Evolutionary conservation across 2,797 vertebrate genomes (phyloP).

Genomic region (Holocentrus rufus): DNA sequence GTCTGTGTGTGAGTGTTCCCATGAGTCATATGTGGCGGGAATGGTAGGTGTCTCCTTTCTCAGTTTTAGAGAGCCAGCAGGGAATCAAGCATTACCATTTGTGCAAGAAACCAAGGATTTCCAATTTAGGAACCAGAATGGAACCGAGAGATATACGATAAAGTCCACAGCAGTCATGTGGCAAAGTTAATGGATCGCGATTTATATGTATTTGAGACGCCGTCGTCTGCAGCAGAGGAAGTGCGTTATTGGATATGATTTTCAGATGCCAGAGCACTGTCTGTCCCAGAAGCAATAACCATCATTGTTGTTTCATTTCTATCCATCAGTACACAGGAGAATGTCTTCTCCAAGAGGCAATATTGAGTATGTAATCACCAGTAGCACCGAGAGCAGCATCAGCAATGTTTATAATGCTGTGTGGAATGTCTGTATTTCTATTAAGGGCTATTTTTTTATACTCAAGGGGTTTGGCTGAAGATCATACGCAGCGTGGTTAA

Average conservation of each 20-base stretch:
- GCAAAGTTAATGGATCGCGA: constrained; percentile 4
- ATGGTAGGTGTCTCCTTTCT: constrained; percentile 18
- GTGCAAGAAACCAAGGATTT: background rate
- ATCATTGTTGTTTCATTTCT: too few relatives aligned
- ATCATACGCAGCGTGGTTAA: too few relatives aligned
- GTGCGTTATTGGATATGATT: background rate
- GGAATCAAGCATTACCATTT: background rate
- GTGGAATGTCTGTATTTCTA: too few relatives aligned
- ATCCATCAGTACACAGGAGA: too few relatives aligned
- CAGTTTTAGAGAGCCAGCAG: constrained; percentile 12
- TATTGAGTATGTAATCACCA: too few relatives aligned
- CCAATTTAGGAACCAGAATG: constrained; percentile 16
- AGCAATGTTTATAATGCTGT: too few relatives aligned
- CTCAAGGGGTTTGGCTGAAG: too few relatives aligned
- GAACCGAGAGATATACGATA: background rate
- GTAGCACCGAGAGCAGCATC: too few relatives aligned
- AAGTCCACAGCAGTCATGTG: background rate
- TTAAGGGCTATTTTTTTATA: too few relatives aligned
- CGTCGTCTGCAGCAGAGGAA: too few relatives aligned
- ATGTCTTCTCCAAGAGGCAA: too few relatives aligned
- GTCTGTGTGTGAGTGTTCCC: background rate
- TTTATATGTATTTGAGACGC: background rate
- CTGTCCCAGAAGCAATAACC: background rate
- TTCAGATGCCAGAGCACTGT: background rate
- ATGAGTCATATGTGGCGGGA: constrained; percentile 33